A percentile compares a stretch with the other conserved stretches of the same genome.
Conservation (phyloP, 2,797 vertebrate species). For the Avahi laniger region DNA sequence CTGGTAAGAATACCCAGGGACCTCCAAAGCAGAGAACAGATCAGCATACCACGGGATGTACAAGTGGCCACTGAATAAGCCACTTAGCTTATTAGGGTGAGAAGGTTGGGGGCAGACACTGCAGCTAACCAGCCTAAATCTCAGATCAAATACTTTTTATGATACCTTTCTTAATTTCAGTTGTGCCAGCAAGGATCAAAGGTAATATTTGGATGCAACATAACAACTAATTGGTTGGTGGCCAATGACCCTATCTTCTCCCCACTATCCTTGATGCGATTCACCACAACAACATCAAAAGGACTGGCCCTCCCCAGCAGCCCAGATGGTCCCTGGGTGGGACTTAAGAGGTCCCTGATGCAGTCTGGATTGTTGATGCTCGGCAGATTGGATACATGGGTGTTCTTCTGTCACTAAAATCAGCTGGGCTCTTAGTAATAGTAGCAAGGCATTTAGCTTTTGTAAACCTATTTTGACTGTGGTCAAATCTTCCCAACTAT, state of each 20-base stretch:
- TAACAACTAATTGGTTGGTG: neutral
- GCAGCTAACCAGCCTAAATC: neutral
- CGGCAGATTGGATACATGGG: neutral
- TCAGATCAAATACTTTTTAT: neutral
- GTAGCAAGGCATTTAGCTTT: neutral
- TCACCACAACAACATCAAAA: neutral
- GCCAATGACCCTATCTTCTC: neutral
- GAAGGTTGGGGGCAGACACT: neutral
- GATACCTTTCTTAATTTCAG: neutral
- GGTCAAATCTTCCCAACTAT: neutral
- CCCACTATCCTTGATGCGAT: neutral
- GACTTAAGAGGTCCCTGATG: neutral
- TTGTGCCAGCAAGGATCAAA: neutral
- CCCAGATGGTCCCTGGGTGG: neutral
- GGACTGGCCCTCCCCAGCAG: neutral
- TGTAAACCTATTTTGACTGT: neutral
- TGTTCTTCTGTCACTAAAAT: neutral
- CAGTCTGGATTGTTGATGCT: neutral
- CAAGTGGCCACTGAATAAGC: neutral
- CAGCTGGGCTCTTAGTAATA: neutral
- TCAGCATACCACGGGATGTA: neutral
- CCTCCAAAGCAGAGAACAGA: neutral
- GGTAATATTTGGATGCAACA: neutral
- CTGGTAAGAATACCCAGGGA: neutral
- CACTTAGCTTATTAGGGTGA: neutral